A percentile compares a stretch with the other conserved stretches of the same genome.
Evolutionary conservation across 2,113 vertebrate genomes (phyloP).

Genomic region (Calidris pygmaea): DNA sequence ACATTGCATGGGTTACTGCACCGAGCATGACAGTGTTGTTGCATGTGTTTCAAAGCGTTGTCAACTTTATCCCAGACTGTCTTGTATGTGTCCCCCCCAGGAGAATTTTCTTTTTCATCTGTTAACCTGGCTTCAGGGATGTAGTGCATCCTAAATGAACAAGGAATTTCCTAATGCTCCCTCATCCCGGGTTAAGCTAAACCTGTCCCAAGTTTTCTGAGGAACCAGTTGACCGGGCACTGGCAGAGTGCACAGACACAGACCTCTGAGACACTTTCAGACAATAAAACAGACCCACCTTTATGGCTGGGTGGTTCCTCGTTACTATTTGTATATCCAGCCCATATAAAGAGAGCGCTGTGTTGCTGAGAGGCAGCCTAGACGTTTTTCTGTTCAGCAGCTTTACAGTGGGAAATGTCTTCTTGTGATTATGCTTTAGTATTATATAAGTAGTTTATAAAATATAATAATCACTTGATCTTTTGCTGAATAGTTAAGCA

Average conservation of each 20-base stretch:
- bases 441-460: background rate
- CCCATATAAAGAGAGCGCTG: background rate
- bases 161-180: background rate
- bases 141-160: background rate
- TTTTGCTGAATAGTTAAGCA: background rate
- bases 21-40: background rate
- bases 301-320: background rate
- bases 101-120: background rate
- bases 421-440: background rate
- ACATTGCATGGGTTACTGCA: slow-evolving; percentile 23
- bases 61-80: background rate
- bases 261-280: background rate
- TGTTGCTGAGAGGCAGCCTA: background rate
- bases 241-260: background rate
- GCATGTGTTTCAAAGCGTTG: background rate
- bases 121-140: background rate
- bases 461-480: background rate
- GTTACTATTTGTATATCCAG: background rate
- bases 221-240: background rate
- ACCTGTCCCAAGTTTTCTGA: background rate
- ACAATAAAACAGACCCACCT: background rate
- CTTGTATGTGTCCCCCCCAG: background rate
- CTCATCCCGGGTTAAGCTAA: background rate
- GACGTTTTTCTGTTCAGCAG: background rate
- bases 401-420: background rate